Base-by-base conservation (phyloP, 2,888 invertebrate genomes). In the Zhengitettix transpicula region DNA sequence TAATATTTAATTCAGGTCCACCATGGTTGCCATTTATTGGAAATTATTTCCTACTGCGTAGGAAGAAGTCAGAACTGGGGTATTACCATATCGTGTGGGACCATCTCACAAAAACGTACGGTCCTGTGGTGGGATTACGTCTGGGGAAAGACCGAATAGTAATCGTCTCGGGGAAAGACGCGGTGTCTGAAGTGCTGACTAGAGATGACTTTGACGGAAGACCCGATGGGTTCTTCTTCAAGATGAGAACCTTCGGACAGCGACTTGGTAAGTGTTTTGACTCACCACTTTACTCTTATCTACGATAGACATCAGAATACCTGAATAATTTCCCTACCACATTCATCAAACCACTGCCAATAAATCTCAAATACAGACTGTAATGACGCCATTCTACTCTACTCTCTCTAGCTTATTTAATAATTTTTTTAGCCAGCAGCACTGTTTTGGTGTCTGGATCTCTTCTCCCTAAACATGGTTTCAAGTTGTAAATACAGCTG, bases 151-250 rank as follows among this genome's bases (percentile, higher is more conserved):
- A 82, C 65, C 71, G 77, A 42, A 70, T 85, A 0, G 79, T 87
- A 0, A 74, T 82, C 0, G 79, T 84, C 1, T 81, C 78, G 40
- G 81, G 84, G 0, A 73, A 78, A 52, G 78, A 81, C 59, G 78
- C 82, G 56, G 77, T 84, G 7, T 78, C 77, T 53, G 80, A 82
- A 68, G 79, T 81, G 9, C 76, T 84, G 53, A 75, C 75, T 1
- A 75, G 77, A 11, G 80, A 81, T 16, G 82, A 82, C 61, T 84
- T 85, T 65, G 83, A 84, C 67, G 85, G 84, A 0, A 75, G 87
- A 61, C 87, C 87, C 0, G 79, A 84, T 65, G 85, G 81, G 41
- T 87, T 84, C 68, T 83, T 86, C 68, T 80, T 84, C 65, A 75
- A 79, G 64, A 70, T 85, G 61, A 75, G 87, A 60, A 79, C 84